These are phyloP conservation scores for Xylophagus ater DNA, from an alignment of 2,888 invertebrate species.

Conservation along the genomic window DNA sequence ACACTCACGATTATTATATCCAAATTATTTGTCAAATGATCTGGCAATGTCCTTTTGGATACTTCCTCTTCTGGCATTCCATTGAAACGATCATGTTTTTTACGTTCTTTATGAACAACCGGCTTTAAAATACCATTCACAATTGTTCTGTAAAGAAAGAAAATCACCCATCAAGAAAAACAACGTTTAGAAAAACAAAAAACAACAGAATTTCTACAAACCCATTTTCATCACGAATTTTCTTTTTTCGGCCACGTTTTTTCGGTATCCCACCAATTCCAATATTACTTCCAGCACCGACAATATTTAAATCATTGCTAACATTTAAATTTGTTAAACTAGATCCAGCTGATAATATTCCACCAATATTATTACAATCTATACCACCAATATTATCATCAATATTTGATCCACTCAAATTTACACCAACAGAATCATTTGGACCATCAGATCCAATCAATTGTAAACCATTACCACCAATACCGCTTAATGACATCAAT, in stretches of 20 bases:
- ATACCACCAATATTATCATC: too few species aligned
- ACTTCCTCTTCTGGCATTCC: constrained; percentile 97
- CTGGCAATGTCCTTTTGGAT: constrained; percentile 82
- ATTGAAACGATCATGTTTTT: constrained; percentile 90
- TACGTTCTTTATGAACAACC: constrained; percentile 60
- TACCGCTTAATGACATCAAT: constrained; percentile 12
- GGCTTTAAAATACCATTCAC: constrained; percentile 20
- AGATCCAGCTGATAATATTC: too few species aligned
- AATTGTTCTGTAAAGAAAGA: constrained; percentile 14
- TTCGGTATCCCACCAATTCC: too few species aligned
- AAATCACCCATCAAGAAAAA: not conserved
- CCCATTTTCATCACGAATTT: constrained; percentile 55
- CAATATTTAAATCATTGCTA: too few species aligned
- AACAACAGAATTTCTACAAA: constrained; percentile 14
- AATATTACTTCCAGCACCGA: too few species aligned
- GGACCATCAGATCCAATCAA: constrained; percentile 12
- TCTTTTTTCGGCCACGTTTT: constrained; percentile 80
- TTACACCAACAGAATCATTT: constrained; percentile 8
- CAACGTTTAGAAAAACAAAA: not conserved
- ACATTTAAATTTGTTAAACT: too few species aligned
- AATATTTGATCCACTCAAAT: constrained; percentile 3
- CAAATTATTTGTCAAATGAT: constrained; percentile 84
- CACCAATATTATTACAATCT: constrained; percentile 29
- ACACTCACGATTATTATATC: constrained; percentile 97
- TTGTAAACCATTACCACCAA: constrained; percentile 12